Base-by-base conservation (phyloP, 2,797 vertebrate genomes). In the Acropternis orthonyx region DNA sequence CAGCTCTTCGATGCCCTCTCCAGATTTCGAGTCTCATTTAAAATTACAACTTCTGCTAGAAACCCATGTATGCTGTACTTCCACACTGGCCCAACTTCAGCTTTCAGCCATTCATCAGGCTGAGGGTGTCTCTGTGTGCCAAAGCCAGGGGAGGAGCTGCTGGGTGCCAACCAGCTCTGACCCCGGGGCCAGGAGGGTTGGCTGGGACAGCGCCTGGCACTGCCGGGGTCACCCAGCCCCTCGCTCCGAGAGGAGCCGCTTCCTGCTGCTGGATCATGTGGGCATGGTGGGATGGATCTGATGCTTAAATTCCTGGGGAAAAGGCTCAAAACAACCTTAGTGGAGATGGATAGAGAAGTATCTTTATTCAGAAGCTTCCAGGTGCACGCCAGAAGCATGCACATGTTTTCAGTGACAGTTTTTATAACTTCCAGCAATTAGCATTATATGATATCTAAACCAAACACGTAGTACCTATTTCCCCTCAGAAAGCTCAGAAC, bases 201-300 rank as follows among this genome's bases (percentile, higher is more conserved):
- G 11, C 21, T 12, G 17, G 13, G 69, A 1, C 3, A 5, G 10
- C 1, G 15, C 0, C 59, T 10, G 7, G 41, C 11, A 0, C 20
- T 11, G 4, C 10, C 6, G 2, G 48, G 46, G 34, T 19, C 55
- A 6, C 51, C 43, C 74, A 32, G 59, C 15, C 43, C 34, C 67
- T 9, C 0, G 1, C 30, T 7, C 7, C 0, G 21, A 11, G 18
- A 0, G 2, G 34, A 5, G 23, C 12, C 12, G 13, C 22, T 12
- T 37, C 15, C 66, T 61, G 73, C 63, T 10, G 4, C 5, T 11
- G 0, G 1, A 0, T 8, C 11, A 0, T 4, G 36, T 22, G n/a
- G 36, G 28, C 54, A 22, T 28, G 5, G 76, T 0, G 0, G 59
- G 52, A 3, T 4, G 13, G 1, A 0, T 4, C 7, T 37, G 37